These are phyloP conservation scores for Diplodus sargus DNA, from an alignment of 2,797 vertebrate species.

Conservation along the genomic window DNA sequence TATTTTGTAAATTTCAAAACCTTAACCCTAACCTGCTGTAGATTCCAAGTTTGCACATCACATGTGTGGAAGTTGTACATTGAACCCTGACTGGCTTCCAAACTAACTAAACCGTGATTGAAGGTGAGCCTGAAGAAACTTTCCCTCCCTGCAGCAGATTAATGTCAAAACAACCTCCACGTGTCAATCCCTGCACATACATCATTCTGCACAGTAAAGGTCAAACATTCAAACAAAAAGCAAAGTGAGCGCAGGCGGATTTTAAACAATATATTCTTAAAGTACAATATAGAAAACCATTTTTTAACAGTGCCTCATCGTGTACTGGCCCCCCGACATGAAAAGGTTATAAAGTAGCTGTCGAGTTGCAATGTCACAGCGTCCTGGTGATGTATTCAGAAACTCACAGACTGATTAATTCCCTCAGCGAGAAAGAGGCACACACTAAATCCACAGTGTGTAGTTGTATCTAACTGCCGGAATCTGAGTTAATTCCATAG, in stretches of 20 bases:
- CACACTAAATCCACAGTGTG: background rate
- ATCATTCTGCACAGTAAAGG: background rate
- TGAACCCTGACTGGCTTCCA: too few relatives aligned
- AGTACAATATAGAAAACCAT: too few relatives aligned
- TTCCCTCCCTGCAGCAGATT: background rate
- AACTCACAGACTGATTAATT: background rate
- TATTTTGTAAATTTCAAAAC: too few relatives aligned
- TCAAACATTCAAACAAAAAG: background rate
- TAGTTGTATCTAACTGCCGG: background rate
- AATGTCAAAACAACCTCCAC: background rate
- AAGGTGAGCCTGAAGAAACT: background rate
- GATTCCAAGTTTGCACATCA: too few relatives aligned
- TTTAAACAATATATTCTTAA: background rate
- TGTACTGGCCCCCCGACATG: too few relatives aligned
- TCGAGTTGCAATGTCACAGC: background rate
- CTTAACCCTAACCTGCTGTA: too few relatives aligned
- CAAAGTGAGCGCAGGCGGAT: background rate
- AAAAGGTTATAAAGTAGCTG: background rate
- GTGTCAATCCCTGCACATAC: background rate
- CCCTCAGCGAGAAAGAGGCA: background rate
- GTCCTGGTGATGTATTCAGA: conserved; percentile 15
- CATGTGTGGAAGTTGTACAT: too few relatives aligned
- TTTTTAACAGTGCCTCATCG: too few relatives aligned
- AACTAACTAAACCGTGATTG: too few relatives aligned
- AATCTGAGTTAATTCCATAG: background rate